Percentiles rank a stretch among this genome's conserved stretches.
These are phyloP conservation scores for Hoplostethus mediterraneus DNA, from an alignment of 2,797 vertebrate species.

Conservation along the genomic window DNA sequence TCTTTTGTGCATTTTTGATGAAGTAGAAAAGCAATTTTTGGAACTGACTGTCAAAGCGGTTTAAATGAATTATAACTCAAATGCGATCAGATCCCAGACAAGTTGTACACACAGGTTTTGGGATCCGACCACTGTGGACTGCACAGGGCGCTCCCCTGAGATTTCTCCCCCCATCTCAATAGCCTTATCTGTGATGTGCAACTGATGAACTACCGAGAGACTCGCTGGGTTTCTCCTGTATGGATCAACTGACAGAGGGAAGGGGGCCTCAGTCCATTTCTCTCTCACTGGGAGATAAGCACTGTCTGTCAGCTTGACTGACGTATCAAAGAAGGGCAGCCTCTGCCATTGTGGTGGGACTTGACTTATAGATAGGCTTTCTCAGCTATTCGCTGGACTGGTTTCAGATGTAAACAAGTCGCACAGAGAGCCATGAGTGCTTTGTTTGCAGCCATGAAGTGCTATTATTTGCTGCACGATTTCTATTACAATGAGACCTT, in stretches of 20 bases:
- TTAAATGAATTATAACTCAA: conserved; percentile 25
- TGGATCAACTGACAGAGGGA: conserved; percentile 69
- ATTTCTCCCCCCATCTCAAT: conserved; percentile 36
- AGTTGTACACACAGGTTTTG: conserved; percentile 16
- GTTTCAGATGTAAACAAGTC: conserved; percentile 54
- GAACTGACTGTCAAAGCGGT: neutral
- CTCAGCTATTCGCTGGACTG: conserved; percentile 42
- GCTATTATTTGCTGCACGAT: conserved; percentile 37
- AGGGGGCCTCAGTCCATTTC: conserved; percentile 64
- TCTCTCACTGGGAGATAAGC: conserved; percentile 78
- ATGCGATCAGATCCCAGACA: conserved; percentile 29
- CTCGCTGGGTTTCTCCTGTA: conserved; percentile 45
- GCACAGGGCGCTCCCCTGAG: conserved; percentile 29
- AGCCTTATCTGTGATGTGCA: conserved; percentile 74
- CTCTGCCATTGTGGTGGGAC: conserved; percentile 58
- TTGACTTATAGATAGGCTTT: conserved; percentile 49
- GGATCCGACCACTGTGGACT: conserved; percentile 10
- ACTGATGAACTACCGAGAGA: conserved; percentile 76
- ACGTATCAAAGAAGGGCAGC: conserved; percentile 71
- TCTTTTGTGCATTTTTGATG: neutral
- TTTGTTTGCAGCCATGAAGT: conserved; percentile 51
- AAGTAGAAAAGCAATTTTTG: neutral
- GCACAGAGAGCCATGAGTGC: conserved; percentile 22
- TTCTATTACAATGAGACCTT: conserved; percentile 43
- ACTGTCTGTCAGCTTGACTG: conserved; percentile 82